Conservation (phyloP, 2,113 vertebrate genomes). For the Gavialis gangeticus region DNA sequence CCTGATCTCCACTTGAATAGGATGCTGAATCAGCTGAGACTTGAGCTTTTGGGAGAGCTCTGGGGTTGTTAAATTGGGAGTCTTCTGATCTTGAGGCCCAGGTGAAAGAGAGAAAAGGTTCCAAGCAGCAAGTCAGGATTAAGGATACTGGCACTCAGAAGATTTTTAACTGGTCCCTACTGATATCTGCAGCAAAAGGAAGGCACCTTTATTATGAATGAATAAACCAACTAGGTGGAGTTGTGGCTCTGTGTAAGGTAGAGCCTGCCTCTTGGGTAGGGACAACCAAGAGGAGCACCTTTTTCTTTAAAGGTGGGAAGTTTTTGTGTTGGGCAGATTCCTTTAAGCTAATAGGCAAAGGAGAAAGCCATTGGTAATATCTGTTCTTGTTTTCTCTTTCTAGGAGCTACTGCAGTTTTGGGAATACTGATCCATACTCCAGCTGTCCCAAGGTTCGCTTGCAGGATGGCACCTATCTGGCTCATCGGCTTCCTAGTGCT, state of each 20-base stretch:
- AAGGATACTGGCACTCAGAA: neutral
- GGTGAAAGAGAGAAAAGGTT: neutral
- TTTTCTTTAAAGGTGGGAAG: neutral
- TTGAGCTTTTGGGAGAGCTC: neutral
- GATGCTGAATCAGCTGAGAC: neutral
- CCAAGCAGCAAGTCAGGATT: neutral
- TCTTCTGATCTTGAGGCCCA: neutral
- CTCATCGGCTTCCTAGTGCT: slow-evolving; percentile 72
- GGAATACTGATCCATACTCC: slow-evolving; percentile 27
- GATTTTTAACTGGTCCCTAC: neutral
- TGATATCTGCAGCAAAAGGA: neutral
- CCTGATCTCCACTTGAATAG: neutral
- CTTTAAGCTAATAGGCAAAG: slow-evolving; percentile 2
- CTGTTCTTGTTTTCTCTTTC: neutral
- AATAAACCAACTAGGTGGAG: neutral
- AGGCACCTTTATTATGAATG: neutral
- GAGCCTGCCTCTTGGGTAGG: neutral
- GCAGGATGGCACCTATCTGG: slow-evolving; percentile 80
- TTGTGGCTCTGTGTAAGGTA: neutral
- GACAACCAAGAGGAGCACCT: neutral
- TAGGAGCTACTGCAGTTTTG: slow-evolving; percentile 48
- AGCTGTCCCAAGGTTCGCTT: neutral
- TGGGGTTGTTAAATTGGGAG: neutral
- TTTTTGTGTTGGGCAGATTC: neutral
- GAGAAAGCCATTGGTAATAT: slow-evolving; percentile 37